Base-by-base conservation (phyloP, 2,888 invertebrate genomes). In the Neoscelio sp. region DNA sequence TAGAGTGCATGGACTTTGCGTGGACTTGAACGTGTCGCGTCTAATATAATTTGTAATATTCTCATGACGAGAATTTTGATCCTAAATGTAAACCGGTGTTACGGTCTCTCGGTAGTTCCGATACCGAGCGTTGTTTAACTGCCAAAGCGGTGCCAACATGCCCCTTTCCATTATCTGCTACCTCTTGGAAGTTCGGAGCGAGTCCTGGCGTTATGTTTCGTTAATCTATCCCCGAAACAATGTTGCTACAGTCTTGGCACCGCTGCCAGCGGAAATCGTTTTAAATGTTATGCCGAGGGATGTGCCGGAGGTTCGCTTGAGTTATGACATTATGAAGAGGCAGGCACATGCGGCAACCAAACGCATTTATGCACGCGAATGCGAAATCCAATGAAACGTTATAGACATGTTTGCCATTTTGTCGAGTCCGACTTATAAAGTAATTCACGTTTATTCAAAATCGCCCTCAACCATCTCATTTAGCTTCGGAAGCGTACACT, bases 181-280 rank as follows among this genome's bases (percentile, higher is more conserved):
- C 84, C 87, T 83, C 87, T 87, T 85, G 85, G 84, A 85, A 88
- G 86, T 85, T 83, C 86, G 84, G 85, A 85, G 85, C 85, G 85
- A 85, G 85, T 85, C 86, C 86, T 83, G 88, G 88, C 88, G 89
- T 89, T 89, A 89, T 89, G 88, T 89, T 89, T 89, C 89, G 89
- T 89, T 89, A 89, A 89, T 89, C 89, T 88, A 89, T 89, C 89
- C 87, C 86, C 87, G 88, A 89, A 89, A 89, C 89, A 89, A 89
- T 86, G 87, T 85, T 83, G 88, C 87, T 86, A 86, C 85, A 87
- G 86, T 89, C 87, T 89, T 89, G 89, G 89, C 89, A 89, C 87
- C 84, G 88, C 84, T 89, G 89, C 89, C 89, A 89, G 89, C 87
- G 89, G 89, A 89, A 89, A 89, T 89, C 89, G 89, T 89, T 89